Conservation (phyloP, 2,113 vertebrate species). For the Suncus etruscus region DNA sequence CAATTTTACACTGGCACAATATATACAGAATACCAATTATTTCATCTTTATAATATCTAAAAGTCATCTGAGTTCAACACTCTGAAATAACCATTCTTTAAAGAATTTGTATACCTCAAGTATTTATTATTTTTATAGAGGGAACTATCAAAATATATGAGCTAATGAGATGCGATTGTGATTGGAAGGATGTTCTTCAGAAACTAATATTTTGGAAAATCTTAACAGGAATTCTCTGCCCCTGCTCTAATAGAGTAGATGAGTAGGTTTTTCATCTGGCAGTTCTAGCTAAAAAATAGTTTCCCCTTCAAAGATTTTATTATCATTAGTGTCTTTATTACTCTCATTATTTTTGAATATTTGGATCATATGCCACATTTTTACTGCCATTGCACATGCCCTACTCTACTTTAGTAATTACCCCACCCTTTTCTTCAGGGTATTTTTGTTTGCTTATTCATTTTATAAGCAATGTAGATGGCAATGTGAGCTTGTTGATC, state of each 20-base stretch:
- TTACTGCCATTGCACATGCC: not conserved
- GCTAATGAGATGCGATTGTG: constrained; percentile 36
- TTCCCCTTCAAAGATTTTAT: constrained; percentile 50
- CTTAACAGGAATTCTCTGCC: constrained; percentile 13
- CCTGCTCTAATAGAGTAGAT: not conserved
- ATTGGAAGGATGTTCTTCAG: not conserved
- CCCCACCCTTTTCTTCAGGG: not conserved
- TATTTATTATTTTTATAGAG: constrained; percentile 56
- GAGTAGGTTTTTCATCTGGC: constrained; percentile 40
- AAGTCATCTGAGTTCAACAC: constrained; percentile 23
- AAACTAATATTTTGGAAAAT: constrained; percentile 61
- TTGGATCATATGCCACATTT: constrained; percentile 1
- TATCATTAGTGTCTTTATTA: constrained; percentile 17
- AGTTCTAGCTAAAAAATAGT: constrained; percentile 45
- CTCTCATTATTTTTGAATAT: constrained; percentile 22
- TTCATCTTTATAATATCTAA: constrained; percentile 46
- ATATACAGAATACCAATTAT: not conserved
- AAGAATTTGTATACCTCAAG: constrained; percentile 11
- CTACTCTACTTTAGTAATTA: constrained; percentile 20
- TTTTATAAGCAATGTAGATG: not conserved
- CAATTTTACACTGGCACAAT: constrained; percentile 13
- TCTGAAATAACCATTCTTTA: constrained; percentile 28
- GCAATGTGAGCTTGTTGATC: not conserved
- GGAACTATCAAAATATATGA: constrained; percentile 5
- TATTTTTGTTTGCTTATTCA: too few relatives aligned